Evolutionary conservation across 2,797 vertebrate genomes (phyloP).

Genomic region (Pangasius sanitwongsei): DNA sequence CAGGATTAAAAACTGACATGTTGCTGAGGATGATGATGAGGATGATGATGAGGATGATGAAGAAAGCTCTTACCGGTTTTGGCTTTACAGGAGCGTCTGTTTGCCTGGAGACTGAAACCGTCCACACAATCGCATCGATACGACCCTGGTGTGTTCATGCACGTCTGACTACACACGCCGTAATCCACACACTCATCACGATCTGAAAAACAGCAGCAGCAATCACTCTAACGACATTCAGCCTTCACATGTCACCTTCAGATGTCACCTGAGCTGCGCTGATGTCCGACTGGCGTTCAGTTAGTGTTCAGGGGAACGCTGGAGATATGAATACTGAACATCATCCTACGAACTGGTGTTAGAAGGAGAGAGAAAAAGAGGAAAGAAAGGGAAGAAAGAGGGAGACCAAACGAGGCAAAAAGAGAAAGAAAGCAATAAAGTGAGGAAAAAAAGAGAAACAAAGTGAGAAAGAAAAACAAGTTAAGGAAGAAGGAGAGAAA

Average conservation of each 20-base stretch:
- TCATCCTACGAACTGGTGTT: background rate
- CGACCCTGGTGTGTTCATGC: constrained; percentile 79
- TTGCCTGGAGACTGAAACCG: constrained; percentile 80
- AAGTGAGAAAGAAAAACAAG: background rate
- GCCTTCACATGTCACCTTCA: too few relatives aligned
- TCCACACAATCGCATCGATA: constrained; percentile 82
- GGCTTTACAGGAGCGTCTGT: constrained; percentile 83
- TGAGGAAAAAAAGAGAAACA: background rate
- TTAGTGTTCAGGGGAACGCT: background rate
- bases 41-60: background rate
- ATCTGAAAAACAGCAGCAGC: constrained; percentile 69
- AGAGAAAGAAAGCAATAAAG: too few relatives aligned
- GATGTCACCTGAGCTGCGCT: background rate
- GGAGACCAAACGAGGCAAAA: background rate
- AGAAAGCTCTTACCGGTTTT: constrained; percentile 79
- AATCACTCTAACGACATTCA: constrained; percentile 37
- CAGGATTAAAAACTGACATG: background rate
- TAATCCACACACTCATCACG: constrained; percentile 80
- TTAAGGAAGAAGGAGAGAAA: background rate
- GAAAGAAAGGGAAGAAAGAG: background rate
- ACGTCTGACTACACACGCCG: constrained; percentile 82
- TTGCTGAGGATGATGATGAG: background rate
- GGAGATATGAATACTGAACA: background rate
- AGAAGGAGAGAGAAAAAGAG: background rate
- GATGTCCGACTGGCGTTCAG: background rate